Conservation (phyloP, 2,888 invertebrate genomes). For the Empis stercorea region DNA sequence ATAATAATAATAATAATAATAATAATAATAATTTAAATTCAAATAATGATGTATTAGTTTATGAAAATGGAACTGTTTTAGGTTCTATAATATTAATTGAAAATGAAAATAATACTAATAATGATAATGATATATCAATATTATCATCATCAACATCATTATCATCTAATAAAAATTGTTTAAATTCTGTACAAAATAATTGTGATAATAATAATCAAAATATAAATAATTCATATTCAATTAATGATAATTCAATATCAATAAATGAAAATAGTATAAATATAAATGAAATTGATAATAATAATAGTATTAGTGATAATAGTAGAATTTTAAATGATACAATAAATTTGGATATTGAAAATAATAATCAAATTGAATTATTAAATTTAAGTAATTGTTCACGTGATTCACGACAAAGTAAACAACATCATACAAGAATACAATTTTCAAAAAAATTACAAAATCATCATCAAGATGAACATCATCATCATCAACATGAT, state of each 20-base stretch:
- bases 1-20: no score
- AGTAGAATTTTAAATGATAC: background rate
- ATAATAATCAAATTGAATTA: background rate
- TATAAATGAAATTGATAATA: background rate
- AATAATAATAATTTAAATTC: no score
- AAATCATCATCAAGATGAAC: background rate
- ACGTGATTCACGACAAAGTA: slow-evolving; percentile 2
- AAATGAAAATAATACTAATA: background rate
- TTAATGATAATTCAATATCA: no score
- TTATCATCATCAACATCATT: no score
- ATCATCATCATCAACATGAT: background rate
- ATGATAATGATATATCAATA: background rate
- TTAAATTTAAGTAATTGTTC: slow-evolving; percentile 10
- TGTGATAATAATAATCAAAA: background rate
- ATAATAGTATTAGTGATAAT: background rate
- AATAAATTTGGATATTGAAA: background rate
- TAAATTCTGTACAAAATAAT: background rate
- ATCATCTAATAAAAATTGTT: background rate
- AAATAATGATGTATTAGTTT: slow-evolving; percentile 12
- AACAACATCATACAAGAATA: background rate
- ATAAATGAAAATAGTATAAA: background rate
- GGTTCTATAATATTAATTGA: slow-evolving; percentile 21
- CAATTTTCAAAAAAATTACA: background rate
- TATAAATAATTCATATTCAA: background rate
- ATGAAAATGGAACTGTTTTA: slow-evolving; percentile 33